phyloP scores from a whole-genome alignment of 2,113 vertebrate genomes.

The Sceloporus tristichus region DNA sequence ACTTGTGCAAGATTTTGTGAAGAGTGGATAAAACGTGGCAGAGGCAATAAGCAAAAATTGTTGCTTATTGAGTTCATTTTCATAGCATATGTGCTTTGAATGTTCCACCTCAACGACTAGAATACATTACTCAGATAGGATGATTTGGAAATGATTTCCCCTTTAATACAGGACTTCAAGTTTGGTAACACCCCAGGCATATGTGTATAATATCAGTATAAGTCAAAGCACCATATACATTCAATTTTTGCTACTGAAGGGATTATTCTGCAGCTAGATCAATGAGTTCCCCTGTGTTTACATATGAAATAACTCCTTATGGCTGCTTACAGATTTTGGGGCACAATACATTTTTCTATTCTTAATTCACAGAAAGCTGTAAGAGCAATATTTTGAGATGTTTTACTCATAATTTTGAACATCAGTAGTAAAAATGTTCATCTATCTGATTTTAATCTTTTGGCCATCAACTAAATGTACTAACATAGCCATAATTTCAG shows the following conservation, averaged over 20 bases:
- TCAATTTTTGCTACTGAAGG: neutral
- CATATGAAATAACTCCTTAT: neutral
- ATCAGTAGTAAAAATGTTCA: neutral
- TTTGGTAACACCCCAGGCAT: neutral
- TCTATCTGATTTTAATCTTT: neutral
- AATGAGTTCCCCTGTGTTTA: neutral
- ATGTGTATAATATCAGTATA: slow-evolving; percentile 16
- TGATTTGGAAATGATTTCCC: slow-evolving; percentile 49
- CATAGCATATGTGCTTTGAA: slow-evolving; percentile 48
- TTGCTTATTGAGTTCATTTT: neutral
- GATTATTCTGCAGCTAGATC: neutral
- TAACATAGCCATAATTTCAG: neutral
- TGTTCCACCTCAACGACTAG: slow-evolving; percentile 34
- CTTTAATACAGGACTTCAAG: neutral
- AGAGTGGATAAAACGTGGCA: slow-evolving; percentile 14
- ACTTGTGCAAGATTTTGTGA: slow-evolving; percentile 24
- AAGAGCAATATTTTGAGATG: neutral
- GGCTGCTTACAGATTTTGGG: neutral
- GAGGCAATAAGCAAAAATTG: neutral
- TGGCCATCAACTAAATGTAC: neutral
- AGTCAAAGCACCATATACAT: neutral
- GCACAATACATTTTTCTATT: neutral
- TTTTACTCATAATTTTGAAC: neutral
- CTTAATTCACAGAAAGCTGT: neutral
- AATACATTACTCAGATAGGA: slow-evolving; percentile 41